A percentile compares a stretch with the other conserved stretches of the same genome.
Evolutionary conservation across 2,888 invertebrate species (phyloP).

Genomic region (Diarsia mendica): DNA sequence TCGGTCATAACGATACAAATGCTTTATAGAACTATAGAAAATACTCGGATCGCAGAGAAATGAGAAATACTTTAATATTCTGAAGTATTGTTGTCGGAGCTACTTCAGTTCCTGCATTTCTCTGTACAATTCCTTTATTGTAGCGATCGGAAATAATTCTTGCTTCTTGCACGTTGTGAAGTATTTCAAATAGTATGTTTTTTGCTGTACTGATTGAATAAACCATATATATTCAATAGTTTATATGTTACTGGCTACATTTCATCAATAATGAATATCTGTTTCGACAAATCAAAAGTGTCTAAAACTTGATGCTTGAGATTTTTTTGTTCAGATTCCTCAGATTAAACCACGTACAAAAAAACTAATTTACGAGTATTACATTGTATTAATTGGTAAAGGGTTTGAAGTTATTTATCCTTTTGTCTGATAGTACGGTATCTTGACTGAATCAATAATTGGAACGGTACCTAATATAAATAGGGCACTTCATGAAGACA

Average conservation of each 20-base stretch:
- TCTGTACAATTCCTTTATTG: constrained; percentile 20
- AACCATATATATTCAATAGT: not conserved
- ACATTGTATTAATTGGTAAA: constrained; percentile 28
- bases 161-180: not conserved
- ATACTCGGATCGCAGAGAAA: constrained; percentile 28
- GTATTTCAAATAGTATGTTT: not conserved
- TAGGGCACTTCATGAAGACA: constrained; percentile 6
- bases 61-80: constrained; percentile 24
- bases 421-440: constrained; percentile 54
- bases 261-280: no score
- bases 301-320: no score
- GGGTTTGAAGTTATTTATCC: constrained; percentile 57
- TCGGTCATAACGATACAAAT: constrained; percentile 26
- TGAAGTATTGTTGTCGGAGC: constrained; percentile 21
- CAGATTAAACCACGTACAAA: not conserved
- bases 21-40: constrained; percentile 26
- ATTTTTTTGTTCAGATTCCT: not conserved
- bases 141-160: not conserved
- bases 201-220: not conserved
- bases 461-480: constrained; percentile 51
- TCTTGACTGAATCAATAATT: constrained; percentile 56
- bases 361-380: not conserved
- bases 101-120: constrained; percentile 6
- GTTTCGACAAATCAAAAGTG: no score
- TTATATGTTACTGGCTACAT: not conserved